phyloP scores from a whole-genome alignment of 2,113 vertebrate genomes.

The Corydoras sp. region DNA sequence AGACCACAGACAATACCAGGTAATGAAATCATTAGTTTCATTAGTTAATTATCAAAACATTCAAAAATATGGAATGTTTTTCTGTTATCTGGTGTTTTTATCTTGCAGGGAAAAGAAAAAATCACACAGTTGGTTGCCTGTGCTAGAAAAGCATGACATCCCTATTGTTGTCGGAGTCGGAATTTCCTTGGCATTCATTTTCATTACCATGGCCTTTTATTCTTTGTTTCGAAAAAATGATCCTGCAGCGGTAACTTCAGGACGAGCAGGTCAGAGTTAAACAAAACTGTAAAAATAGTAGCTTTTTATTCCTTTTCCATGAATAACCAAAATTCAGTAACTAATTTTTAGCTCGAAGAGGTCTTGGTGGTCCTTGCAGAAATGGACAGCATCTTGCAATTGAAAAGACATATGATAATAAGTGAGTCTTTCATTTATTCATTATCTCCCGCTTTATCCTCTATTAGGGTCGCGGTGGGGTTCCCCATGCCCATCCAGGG shows the following conservation, averaged over 20 bases:
- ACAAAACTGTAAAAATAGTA: background rate
- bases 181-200: slow-evolving; percentile 70
- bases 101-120: slow-evolving; percentile 51
- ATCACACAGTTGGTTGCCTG: slow-evolving; percentile 59
- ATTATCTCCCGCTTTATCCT: no score
- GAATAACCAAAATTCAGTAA: background rate
- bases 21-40: background rate
- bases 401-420: slow-evolving; percentile 69
- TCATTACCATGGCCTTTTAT: slow-evolving; percentile 71
- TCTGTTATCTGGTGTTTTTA: background rate
- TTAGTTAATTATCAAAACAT: no score
- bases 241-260: slow-evolving; percentile 43
- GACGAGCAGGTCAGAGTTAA: slow-evolving; percentile 55
- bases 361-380: slow-evolving; percentile 52
- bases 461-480: no score
- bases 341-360: slow-evolving; percentile 56
- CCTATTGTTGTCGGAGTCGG: slow-evolving; percentile 73
- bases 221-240: slow-evolving; percentile 69
- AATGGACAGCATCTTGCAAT: slow-evolving; percentile 49
- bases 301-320: background rate
- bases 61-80: background rate
- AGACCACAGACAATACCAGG: no score
- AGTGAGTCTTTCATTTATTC: slow-evolving; percentile 42
- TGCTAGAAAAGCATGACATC: slow-evolving; percentile 72
- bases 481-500: no score